These are phyloP conservation scores for Agapostemon virescens DNA, from an alignment of 2,888 invertebrate genomes.

Conservation along the genomic window DNA sequence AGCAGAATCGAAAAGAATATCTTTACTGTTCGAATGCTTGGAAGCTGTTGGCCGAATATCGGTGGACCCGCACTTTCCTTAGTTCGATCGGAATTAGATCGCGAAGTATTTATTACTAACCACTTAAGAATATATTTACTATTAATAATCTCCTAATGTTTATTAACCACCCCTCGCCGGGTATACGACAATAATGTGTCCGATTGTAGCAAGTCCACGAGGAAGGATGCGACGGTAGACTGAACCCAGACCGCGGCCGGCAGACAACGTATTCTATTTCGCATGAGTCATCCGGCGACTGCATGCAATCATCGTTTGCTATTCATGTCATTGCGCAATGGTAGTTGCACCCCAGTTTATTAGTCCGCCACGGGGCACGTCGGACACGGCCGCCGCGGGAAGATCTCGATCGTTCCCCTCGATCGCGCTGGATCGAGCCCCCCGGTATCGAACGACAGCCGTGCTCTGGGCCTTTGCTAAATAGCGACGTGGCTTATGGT, in stretches of 20 bases:
- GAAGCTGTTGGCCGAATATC: no score
- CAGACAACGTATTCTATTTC: background rate
- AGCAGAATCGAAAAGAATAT: no score
- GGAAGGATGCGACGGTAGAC: background rate
- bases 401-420: background rate
- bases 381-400: background rate
- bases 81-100: no score
- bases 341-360: constrained; percentile 4
- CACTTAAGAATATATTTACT: no score
- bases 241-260: background rate
- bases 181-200: no score
- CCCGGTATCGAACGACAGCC: background rate
- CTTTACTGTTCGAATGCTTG: no score
- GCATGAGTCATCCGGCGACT: background rate
- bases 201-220: background rate
- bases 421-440: background rate
- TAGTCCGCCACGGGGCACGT: constrained; percentile 5
- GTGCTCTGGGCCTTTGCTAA: constrained; percentile 1
- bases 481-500: constrained; percentile 32
- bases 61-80: no score
- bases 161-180: no score
- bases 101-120: no score
- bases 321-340: constrained; percentile 5
- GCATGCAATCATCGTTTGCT: constrained; percentile 23
- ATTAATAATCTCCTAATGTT: no score